Conservation (phyloP, 1,140 invertebrate species). For the Philopotamus ludificatus region DNA sequence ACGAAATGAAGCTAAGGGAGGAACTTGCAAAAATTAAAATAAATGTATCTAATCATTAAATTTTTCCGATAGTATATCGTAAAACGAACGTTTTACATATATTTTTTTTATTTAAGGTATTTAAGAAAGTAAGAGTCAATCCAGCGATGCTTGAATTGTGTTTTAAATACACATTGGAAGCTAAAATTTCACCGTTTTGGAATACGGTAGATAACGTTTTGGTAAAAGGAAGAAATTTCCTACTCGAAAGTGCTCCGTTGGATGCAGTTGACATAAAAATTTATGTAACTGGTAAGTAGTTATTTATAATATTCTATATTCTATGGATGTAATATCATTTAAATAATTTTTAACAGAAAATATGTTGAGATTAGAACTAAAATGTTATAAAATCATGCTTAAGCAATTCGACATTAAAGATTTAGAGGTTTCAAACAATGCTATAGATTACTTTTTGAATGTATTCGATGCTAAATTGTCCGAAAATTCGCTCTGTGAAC, state of each 20-base stretch:
- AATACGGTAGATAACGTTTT: conserved; percentile 51
- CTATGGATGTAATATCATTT: conserved; percentile 15
- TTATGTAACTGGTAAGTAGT: conserved; percentile 45
- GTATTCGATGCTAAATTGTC: background rate
- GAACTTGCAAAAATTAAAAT: conserved; percentile 47
- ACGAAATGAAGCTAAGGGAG: conserved; percentile 48
- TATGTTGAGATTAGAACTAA: background rate
- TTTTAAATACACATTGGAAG: conserved; percentile 52
- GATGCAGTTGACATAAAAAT: conserved; percentile 48
- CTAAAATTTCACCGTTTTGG: conserved; percentile 52
- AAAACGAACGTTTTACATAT: conserved; percentile 38
- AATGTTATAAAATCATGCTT: background rate
- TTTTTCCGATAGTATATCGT: no score
- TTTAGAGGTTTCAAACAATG: background rate
- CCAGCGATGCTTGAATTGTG: conserved; percentile 48
- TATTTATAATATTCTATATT: background rate
- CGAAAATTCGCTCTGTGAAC: conserved; percentile 44
- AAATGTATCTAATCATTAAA: conserved; percentile 7
- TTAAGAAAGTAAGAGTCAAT: conserved; percentile 44
- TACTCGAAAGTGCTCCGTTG: conserved; percentile 45
- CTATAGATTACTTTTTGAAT: background rate
- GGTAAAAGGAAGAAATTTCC: conserved; percentile 52
- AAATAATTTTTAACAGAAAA: background rate
- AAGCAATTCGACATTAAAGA: background rate
- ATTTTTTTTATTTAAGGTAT: conserved; percentile 45